Evolutionary conservation across 2,888 invertebrate species (phyloP), one percentile per base, ranked within the genome.

Genomic region (Thymelicus sylvestris): DNA sequence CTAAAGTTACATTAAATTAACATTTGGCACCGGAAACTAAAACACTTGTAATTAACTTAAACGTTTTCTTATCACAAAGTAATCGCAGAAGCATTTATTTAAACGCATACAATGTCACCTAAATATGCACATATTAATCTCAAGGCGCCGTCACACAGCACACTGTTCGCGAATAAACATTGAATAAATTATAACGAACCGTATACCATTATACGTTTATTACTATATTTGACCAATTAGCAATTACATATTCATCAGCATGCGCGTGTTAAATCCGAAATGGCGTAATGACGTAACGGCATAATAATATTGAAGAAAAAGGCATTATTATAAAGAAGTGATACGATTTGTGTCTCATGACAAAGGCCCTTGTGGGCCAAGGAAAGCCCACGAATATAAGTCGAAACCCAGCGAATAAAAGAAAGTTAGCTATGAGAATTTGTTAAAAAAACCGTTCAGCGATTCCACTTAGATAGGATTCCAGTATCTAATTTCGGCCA

Each of bases 241-340:
- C 69, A 13, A 31, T 69, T 64, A 64, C 48, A 63, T 69, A 69
- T 63, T 64, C 69, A 68, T 52, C 39, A 57, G 57, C 24, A 59
- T 31, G 44, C 44, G 47, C 15, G 62, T 38, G 57, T 57, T 48
- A 59, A 68, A 62, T 62, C 31, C 52, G 41, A 63, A 63, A 63
- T 8, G 47, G 55, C 47, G 44, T 52, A 55, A 55, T 66, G 66
- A 44, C 55, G 44, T 55, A 66, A 66, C 47, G 39, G 59, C 6
- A 12, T 59, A n/a, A n/a, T 55, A 55, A 24, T 55, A 55, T 12
- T 24, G n/a, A 24, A 15, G 13, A 55, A 55, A 55, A 31, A 55
- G 55, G 24, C 8, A 55, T 7, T 55, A 24, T 52, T 52, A 19
- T 19, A 3, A 19, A 31, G 3, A 31, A 1, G 31, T 31, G 31